Evolutionary conservation across 2,113 vertebrate genomes (phyloP).

Genomic region (Chionis minor): DNA sequence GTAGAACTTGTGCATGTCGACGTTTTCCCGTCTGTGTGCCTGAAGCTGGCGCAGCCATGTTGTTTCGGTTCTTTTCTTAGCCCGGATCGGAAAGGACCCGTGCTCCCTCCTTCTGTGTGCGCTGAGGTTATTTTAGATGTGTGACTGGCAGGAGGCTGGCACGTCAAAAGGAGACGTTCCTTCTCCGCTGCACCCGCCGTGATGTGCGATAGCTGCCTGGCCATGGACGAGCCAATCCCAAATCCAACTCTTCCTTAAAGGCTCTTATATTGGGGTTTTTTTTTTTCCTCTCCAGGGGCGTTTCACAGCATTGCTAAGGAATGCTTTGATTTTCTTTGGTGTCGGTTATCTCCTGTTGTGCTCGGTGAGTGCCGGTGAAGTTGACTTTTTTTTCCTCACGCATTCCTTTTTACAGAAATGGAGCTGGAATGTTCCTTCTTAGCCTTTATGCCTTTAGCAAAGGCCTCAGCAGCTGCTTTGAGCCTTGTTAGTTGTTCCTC

Average conservation of each 20-base stretch:
- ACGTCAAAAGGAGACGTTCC: not conserved
- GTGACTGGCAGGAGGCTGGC: not conserved
- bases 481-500: not conserved
- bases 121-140: not conserved
- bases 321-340: not conserved
- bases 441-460: not conserved
- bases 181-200: not conserved
- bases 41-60: not conserved
- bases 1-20: accelerated
- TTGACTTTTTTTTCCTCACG: not conserved
- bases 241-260: not conserved
- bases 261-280: not conserved
- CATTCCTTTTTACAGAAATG: not conserved
- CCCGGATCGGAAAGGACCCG: not conserved
- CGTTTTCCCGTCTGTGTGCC: not conserved
- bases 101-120: not conserved
- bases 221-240: not conserved
- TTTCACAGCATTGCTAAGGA: not conserved
- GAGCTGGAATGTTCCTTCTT: not conserved
- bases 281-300: not conserved
- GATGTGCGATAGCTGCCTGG: not conserved
- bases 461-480: not conserved
- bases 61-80: not conserved
- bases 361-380: not conserved
- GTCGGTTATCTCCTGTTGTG: not conserved